Base-by-base conservation (phyloP, 53 echinoderm and acorn worm species). In the Paracentrotus lividus region DNA sequence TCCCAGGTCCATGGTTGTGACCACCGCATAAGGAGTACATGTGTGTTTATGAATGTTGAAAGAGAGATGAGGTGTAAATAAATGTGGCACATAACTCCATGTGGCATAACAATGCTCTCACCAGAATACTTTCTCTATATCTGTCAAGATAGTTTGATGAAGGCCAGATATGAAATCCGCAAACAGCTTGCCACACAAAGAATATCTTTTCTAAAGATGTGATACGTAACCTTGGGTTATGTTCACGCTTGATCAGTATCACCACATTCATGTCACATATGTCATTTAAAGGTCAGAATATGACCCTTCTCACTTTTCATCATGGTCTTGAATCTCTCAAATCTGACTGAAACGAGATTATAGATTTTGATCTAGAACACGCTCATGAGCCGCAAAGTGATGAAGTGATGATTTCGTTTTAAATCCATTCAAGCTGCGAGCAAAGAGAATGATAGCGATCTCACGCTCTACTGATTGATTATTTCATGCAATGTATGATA, bases 181-280 rank as follows among this genome's bases (percentile, higher is more conserved):
- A 42, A 21, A 27, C 23, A 76, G 42, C 16, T 42, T 7, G 42
- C 76, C 76, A 21, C 76, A 76, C n/a, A n/a, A 65, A 42, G 2
- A 76, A 76, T 76, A 42, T 42, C 42, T 42, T 76, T n/a, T 76
- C 20, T 6, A 76, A 38, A 69, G 21, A 2, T 42, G 45, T 26
- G 24, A 81, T n/a, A 24, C 47, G 81, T 34, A 47, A 47, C 13
- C 47, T 81, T 47, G 81, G n/a, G n/a, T 81, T 81, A 81, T 47
- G 49, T 26, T 81, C 81, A 26, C 45, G 26, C 26, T 78, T 26
- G 47, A 81, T 81, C 81, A 49, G 13, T 44, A 81, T 81, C 81
- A 81, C 81, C 81, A 81, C 81, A 81, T 81, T 81, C 81, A 47
- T 45, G 47, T n/a, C 47, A 38, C 18, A 40, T n/a, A 72, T 47